Conservation (phyloP, 2,113 vertebrate genomes). For the Alligator mississippiensis region DNA sequence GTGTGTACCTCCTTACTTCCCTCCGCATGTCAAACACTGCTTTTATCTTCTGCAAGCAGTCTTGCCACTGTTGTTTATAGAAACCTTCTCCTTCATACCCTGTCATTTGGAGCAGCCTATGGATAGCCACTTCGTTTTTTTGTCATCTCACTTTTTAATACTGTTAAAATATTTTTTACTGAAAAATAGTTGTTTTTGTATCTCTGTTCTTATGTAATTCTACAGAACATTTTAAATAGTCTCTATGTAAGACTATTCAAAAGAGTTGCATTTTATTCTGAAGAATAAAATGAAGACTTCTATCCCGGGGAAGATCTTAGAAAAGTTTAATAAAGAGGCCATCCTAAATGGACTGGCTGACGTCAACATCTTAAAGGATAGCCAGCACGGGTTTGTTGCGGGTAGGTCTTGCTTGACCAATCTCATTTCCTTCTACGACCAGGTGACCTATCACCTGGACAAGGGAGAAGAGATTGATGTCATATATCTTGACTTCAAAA, state of each 20-base stretch:
- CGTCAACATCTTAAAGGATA: too few relatives aligned
- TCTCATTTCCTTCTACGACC: too few relatives aligned
- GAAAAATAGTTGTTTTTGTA: background rate
- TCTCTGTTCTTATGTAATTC: background rate
- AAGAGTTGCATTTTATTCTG: background rate
- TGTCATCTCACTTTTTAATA: background rate
- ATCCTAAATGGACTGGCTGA: too few relatives aligned
- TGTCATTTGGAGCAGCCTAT: background rate
- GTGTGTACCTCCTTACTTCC: background rate
- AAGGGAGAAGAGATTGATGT: too few relatives aligned
- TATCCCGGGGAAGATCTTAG: too few relatives aligned
- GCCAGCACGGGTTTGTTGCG: too few relatives aligned
- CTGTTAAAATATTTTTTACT: background rate
- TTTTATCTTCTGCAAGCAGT: conserved; percentile 8
- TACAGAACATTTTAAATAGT: background rate
- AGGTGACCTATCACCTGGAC: too few relatives aligned
- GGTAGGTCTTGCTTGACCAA: too few relatives aligned
- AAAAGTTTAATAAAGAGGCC: too few relatives aligned
- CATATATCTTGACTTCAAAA: too few relatives aligned
- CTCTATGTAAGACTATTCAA: background rate
- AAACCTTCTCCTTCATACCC: background rate
- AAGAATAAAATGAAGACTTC: too few relatives aligned
- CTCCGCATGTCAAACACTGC: background rate
- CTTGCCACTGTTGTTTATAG: background rate
- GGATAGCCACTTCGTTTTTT: background rate